Base-by-base conservation (phyloP, 2,113 vertebrate species). In the Solenodon paradoxus region DNA sequence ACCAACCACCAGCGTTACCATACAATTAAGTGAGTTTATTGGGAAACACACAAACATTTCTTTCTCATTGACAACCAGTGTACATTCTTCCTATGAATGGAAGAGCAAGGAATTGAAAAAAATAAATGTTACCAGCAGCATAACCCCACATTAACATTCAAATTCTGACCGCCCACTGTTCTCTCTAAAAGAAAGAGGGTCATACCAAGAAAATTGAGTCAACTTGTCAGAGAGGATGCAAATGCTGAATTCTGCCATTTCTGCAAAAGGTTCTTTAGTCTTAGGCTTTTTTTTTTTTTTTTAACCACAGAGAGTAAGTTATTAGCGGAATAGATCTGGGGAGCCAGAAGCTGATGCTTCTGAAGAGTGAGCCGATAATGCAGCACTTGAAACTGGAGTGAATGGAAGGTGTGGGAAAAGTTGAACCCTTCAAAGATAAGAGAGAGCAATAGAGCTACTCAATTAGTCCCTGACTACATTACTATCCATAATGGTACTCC, bases 381-480 rank as follows among this genome's bases (percentile, higher is more conserved):
- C 93, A 1, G 26, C 75, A 87, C 80, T 97, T 86, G 42, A 63
- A 59, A 77, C 79, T 28, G 72, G 28, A 96, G 69, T 83, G 96
- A 95, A 97, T 78, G 96, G 92, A 97, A 97, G 97, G 94, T 95
- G 90, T 93, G 83, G 84, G 82, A 90, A 91, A 96, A 98, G 91
- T 97, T 96, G 66, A 90, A 91, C 47, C 53, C 88, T 59, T 82
- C 28, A 71, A 79, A 80, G 79, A 59, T 47, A 81, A 74, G 35
- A 63, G 64, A 24, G 45, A 40, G 40, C 20, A 38, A 45, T 63
- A 28, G 42, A 63, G 90, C 92, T 59, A 82, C 90, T 88, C 90
- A 95, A 95, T 88, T 35, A 94, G 35, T 71, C 66, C 92, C 12
- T 32, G 82, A 40, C 96, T 78, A 35, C 84, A 88, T 86, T 82